These are phyloP conservation scores for Ennomos erosarius DNA, from an alignment of 2,888 invertebrate genomes.

Conservation along the genomic window DNA sequence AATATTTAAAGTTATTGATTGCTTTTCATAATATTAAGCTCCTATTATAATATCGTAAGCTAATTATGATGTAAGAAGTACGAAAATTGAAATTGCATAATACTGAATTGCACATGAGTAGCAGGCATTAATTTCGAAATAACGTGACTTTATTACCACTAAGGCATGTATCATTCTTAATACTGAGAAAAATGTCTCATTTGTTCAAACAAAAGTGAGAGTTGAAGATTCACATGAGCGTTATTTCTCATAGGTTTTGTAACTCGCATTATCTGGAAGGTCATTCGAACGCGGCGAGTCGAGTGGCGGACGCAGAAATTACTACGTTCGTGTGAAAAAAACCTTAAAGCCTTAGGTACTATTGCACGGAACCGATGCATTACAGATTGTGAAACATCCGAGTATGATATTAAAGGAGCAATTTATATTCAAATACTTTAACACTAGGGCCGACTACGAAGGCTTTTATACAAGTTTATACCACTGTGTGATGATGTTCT, in stretches of 20 bases:
- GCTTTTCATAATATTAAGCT: slow-evolving; percentile 8
- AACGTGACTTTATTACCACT: slow-evolving; percentile 5
- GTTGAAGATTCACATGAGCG: slow-evolving; percentile 31
- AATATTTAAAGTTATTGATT: slow-evolving; percentile 14
- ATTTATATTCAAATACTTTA: slow-evolving; percentile 25
- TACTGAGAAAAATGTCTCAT: slow-evolving; percentile 19
- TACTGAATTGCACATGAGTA: no score
- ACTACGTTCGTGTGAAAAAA: slow-evolving; percentile 68
- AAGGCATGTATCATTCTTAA: slow-evolving; percentile 14
- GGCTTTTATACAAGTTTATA: slow-evolving; percentile 8
- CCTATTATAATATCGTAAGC: no score
- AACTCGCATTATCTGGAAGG: slow-evolving; percentile 52
- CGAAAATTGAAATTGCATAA: no score
- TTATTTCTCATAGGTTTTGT: slow-evolving; percentile 55
- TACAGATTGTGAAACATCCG: slow-evolving; percentile 54
- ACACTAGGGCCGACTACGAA: slow-evolving; percentile 15
- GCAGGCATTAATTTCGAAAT: slow-evolving; percentile 6
- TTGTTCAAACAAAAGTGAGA: slow-evolving; percentile 33
- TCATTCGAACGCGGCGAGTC: slow-evolving; percentile 29
- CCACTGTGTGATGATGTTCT: no score
- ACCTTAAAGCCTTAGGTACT: slow-evolving; percentile 40
- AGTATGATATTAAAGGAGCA: slow-evolving; percentile 30
- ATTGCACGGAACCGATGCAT: slow-evolving; percentile 52
- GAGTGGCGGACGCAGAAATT: slow-evolving; percentile 61
- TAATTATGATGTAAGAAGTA: slow-evolving; percentile 14